Evolutionary conservation across 2,888 invertebrate genomes (phyloP).

Genomic region (Trichopoda pennipes): DNA sequence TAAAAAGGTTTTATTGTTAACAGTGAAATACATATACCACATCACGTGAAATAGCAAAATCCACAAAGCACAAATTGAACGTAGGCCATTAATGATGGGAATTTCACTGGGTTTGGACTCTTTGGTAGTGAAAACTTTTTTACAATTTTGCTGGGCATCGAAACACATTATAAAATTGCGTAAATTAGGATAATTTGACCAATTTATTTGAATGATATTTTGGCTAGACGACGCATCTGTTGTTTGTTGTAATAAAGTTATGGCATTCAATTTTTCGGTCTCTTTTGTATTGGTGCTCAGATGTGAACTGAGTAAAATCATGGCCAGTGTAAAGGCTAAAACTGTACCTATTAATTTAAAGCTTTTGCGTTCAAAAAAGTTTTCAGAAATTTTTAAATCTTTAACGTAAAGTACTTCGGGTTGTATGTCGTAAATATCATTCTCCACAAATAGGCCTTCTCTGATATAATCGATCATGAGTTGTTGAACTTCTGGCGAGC

Average conservation of each 20-base stretch:
- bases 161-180: constrained; percentile 77
- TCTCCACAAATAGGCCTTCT: constrained; percentile 76
- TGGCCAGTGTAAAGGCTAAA: constrained; percentile 72
- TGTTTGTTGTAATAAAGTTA: constrained; percentile 3
- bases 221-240: background rate
- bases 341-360: constrained; percentile 75
- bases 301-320: constrained; percentile 71
- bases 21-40: constrained; percentile 81
- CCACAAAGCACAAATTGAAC: constrained; percentile 80
- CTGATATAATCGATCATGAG: constrained; percentile 78
- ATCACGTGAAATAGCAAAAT: constrained; percentile 80
- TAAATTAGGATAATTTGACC: constrained; percentile 43
- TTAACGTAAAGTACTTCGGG: constrained; percentile 80
- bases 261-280: background rate
- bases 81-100: constrained; percentile 79
- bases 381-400: constrained; percentile 76
- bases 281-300: constrained; percentile 37
- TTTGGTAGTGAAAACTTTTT: constrained; percentile 74
- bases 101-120: constrained; percentile 74
- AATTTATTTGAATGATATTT: constrained; percentile 27
- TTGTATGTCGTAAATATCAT: constrained; percentile 77
- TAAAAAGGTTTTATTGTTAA: constrained; percentile 79
- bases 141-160: constrained; percentile 76
- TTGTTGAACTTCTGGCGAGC: constrained; percentile 77
- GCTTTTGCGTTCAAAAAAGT: constrained; percentile 77